phyloP scores from a whole-genome alignment of 2,888 invertebrate species.

The Nebria brevicollis region DNA sequence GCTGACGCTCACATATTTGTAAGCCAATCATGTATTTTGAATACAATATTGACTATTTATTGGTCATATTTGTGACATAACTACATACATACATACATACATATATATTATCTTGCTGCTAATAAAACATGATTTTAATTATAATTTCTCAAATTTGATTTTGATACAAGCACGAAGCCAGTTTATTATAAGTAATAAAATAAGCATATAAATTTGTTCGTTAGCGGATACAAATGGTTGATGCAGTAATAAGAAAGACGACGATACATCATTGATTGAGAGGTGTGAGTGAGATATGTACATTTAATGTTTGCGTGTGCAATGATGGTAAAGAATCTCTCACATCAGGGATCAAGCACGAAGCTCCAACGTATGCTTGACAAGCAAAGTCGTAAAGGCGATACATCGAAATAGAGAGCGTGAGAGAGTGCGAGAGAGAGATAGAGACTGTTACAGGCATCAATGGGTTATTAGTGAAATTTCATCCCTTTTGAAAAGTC shows the following conservation, averaged over 20 bases:
- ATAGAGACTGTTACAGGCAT: conserved; percentile 48
- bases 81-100: no score
- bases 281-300: neutral
- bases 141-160: neutral
- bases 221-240: neutral
- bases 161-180: neutral
- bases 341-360: neutral
- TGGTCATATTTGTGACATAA: no score
- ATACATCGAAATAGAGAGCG: neutral
- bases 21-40: neutral
- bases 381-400: neutral
- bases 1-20: neutral
- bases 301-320: neutral
- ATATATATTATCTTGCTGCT: no score
- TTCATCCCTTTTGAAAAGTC: conserved; percentile 51
- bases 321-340: neutral
- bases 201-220: neutral
- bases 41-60: no score
- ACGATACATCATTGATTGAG: neutral
- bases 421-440: neutral
- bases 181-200: neutral
- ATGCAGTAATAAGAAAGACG: neutral
- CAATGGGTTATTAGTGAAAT: conserved; percentile 52
- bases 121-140: no score
- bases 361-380: neutral